Percentiles rank a stretch among this genome's conserved stretches.
Evolutionary conservation across 2,888 invertebrate species (phyloP).

Genomic region (Cephus spinipes): DNA sequence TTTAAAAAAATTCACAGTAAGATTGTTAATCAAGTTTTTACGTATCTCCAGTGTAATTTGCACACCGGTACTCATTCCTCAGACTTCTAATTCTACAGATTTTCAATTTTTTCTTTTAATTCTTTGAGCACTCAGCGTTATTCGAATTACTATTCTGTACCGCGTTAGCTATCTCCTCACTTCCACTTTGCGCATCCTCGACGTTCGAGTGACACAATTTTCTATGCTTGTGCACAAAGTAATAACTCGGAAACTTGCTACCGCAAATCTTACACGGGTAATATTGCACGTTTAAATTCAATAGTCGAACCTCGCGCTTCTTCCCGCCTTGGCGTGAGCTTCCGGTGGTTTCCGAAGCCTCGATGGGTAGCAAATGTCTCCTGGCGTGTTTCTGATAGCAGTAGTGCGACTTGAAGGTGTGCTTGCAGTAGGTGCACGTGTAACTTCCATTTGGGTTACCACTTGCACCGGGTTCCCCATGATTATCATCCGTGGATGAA

Average conservation of each 20-base stretch:
- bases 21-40: background rate
- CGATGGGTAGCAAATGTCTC: slow-evolving; percentile 55
- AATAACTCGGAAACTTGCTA: slow-evolving; percentile 92
- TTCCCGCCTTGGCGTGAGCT: slow-evolving; percentile 35
- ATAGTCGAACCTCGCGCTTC: slow-evolving; percentile 72
- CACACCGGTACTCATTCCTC: background rate
- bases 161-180: slow-evolving; percentile 31
- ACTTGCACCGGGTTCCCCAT: slow-evolving; percentile 51
- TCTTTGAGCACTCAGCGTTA: slow-evolving; percentile 3
- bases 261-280: slow-evolving; percentile 95
- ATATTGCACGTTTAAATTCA: slow-evolving; percentile 87
- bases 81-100: background rate
- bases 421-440: slow-evolving; percentile 81
- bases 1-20: background rate
- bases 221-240: slow-evolving; percentile 92
- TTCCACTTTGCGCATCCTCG: slow-evolving; percentile 55
- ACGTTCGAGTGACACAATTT: slow-evolving; percentile 83
- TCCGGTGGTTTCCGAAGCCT: slow-evolving; percentile 29
- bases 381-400: slow-evolving; percentile 86
- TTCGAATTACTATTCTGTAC: slow-evolving; percentile 17
- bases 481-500: slow-evolving; percentile 32
- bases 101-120: background rate
- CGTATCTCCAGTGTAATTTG: background rate
- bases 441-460: slow-evolving; percentile 63
- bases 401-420: slow-evolving; percentile 86